Percentiles rank a stretch among this genome's conserved stretches.
phyloP scores from a whole-genome alignment of 2,113 vertebrate genomes.

The Bettongia penicillata region DNA sequence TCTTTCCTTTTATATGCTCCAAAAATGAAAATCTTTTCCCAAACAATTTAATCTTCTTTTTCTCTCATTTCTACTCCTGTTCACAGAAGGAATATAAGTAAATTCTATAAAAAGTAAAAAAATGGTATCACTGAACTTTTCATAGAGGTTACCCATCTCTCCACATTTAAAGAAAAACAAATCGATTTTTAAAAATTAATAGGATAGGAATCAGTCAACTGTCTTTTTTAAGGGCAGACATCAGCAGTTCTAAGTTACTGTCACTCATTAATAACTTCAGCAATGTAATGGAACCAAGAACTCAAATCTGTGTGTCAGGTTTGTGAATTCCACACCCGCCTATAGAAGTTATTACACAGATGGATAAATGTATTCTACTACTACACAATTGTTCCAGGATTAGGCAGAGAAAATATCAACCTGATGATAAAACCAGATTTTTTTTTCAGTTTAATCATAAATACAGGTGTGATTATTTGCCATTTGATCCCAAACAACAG shows the following conservation, averaged over 20 bases:
- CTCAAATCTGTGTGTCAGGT: background rate
- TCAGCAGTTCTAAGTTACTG: background rate
- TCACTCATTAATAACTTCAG: background rate
- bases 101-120: background rate
- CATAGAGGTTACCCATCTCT: background rate
- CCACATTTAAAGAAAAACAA: background rate
- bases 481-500: background rate
- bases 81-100: background rate
- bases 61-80: background rate
- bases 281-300: conserved; percentile 32
- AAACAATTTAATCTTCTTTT: background rate
- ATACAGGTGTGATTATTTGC: background rate
- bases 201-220: too few species aligned
- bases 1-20: background rate
- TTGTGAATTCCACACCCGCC: background rate
- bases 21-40: background rate
- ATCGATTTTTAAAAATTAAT: background rate
- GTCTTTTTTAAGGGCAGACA: background rate
- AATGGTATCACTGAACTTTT: background rate
- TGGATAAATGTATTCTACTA: background rate
- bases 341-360: background rate
- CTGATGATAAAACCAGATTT: background rate
- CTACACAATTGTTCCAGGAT: background rate
- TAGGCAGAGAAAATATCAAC: conserved; percentile 12
- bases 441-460: background rate